phyloP scores from a whole-genome alignment of 2,797 vertebrate genomes.

The Liasis olivaceus region DNA sequence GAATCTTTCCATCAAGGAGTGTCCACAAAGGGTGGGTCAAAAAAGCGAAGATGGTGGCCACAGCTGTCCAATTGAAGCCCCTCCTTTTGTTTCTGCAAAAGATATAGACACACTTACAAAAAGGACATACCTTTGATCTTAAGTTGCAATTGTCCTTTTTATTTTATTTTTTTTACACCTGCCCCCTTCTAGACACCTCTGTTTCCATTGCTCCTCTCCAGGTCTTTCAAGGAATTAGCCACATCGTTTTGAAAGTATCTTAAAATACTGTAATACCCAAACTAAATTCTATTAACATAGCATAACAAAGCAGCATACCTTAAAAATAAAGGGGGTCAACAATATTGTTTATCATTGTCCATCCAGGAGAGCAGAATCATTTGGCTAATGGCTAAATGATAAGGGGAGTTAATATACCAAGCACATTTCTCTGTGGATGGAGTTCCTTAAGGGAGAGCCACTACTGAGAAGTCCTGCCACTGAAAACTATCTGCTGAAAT shows the following conservation, averaged over 20 bases:
- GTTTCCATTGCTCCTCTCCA: background rate
- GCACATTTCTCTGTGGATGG: background rate
- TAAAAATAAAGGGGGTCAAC: background rate
- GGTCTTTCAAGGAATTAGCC: background rate
- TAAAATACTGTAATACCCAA: background rate
- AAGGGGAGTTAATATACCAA: background rate
- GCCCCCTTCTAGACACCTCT: background rate
- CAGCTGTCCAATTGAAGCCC: background rate
- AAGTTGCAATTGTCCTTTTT: background rate
- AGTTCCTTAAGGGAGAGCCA: background rate
- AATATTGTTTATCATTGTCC: background rate
- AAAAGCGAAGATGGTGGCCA: background rate
- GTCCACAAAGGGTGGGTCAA: background rate
- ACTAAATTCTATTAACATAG: background rate
- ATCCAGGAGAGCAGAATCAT: background rate
- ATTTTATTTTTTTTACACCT: background rate
- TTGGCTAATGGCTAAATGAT: background rate
- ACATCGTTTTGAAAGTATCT: background rate
- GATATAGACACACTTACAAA: background rate
- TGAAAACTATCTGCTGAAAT: background rate
- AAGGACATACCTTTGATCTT: background rate
- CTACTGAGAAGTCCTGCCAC: background rate
- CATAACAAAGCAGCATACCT: background rate
- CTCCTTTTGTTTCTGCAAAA: background rate
- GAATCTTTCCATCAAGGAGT: background rate